Evolutionary conservation across 1,140 invertebrate species (phyloP), one percentile per base, ranked within the genome.

Genomic region (Linepithema humile): DNA sequence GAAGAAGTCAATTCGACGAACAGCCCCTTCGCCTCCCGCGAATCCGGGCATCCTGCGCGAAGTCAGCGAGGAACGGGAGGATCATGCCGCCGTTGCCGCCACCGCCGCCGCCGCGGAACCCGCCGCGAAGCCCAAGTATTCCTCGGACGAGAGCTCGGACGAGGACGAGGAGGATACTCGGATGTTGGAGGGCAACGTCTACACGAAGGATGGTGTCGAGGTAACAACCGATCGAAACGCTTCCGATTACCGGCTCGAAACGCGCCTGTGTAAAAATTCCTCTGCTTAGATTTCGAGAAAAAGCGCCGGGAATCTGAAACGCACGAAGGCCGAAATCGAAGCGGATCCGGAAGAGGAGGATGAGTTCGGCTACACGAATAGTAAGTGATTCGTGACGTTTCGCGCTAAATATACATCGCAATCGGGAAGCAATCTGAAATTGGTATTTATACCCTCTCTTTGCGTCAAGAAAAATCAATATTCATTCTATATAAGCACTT

Each of bases 331-430:
- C 89, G 97, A 98, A 94, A 96, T 96, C 59, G 96, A 95, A 23
- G 96, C 96, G 0, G 98, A 98, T 92, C 95, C 96, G 9, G 98
- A 98, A 89, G 93, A 97, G 90, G 98, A 98, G 92, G 98, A 99
- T 91, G 96, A 97, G 78, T 99, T 97, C 94, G 98, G 98, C 38
- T 99, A 99, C 94, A 99, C 98, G 5, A 95, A 94, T 91, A 97
- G 98, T 99, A 95, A 97, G 97, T 97, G n/a, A 62, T 40, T 32
- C 1, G 1, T 12, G 23, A 32, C 12, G n/a, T 69, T 38, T 12
- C 65, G 26, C 10, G 17, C 26, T 82, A 57, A 82, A 57, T 38
- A 23, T 45, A 73, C 6, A 72, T 10, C 17, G 50, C 50, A 20
- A 6, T 23, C 20, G 12, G 10, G n/a, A 7, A 10, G 48, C 50